Base-by-base conservation (phyloP, 2,888 invertebrate species). In the Coenonympha arcania region DNA sequence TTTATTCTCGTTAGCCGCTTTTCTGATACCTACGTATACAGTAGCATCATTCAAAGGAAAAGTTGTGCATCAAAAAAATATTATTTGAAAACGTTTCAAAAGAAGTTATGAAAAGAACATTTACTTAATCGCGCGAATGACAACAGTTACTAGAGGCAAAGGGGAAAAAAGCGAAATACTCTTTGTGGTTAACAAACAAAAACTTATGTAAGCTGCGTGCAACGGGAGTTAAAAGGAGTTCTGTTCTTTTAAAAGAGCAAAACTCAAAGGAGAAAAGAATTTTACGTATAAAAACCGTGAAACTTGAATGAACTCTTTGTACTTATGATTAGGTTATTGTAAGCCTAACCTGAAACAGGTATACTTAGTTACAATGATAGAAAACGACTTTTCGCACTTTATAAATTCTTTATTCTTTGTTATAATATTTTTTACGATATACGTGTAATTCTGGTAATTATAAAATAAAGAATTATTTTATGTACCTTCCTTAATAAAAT, bases 171-270 rank as follows among this genome's bases (percentile, higher is more conserved):
- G 13, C 15, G 24, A 39, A 37, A 39, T 2, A 9, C 15, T 15
- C 39, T 36, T 36, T 44, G 34, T 39, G 48, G 44, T 33, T 44
- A 30, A 22, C 33, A 47, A 47, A 47, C 45, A 45, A 34, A 44
- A 45, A 50, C 24, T 45, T 50, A 45, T 45, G 41, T 48, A 16
- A 16, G 34, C 40, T 40, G 28, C 50, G 24, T 41, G 22, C 39
- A 41, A 50, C 33, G 24, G 36, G 44, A 40, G 24, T 50, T 13
- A 48, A 19, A 48, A 54, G 50, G 31, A 36, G 37, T 37, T 22
- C n/a, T n/a, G 39, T 9, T 39, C 54, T 54, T 54, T 54, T 54
- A 50, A 41, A 50, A 50, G 48, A 43, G 54, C 30, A n/a, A n/a
- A n/a, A n/a, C n/a, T n/a, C 44, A 33, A 40, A 42, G 42, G 24